These are phyloP conservation scores for Apodemia zela DNA, from an alignment of 2,888 invertebrate genomes.

Conservation along the genomic window DNA sequence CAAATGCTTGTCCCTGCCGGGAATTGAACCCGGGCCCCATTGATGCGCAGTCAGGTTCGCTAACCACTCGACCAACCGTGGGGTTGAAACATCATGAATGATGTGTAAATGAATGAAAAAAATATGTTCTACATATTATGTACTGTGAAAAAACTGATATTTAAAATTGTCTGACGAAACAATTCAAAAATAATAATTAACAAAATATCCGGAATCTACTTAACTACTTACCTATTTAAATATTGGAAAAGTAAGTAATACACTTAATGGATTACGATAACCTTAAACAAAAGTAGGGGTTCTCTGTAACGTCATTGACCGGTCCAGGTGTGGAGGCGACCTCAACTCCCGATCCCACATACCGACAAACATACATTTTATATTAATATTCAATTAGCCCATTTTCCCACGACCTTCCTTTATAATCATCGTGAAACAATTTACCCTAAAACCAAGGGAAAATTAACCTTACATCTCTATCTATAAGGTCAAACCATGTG, in stretches of 20 bases:
- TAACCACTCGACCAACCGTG: too few relatives aligned
- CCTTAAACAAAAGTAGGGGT: background rate
- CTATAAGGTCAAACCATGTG: background rate
- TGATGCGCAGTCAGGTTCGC: too few relatives aligned
- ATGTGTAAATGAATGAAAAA: too few relatives aligned
- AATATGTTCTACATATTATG: too few relatives aligned
- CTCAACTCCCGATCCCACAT: constrained; percentile 43
- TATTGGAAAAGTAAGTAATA: background rate
- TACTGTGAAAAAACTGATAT: too few relatives aligned
- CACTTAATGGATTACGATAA: background rate
- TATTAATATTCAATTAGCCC: constrained; percentile 71
- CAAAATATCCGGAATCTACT: too few relatives aligned
- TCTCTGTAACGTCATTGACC: constrained; percentile 28
- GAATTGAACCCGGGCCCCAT: too few relatives aligned
- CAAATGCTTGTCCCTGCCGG: too few relatives aligned
- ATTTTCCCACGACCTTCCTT: constrained; percentile 65
- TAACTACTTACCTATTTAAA: background rate
- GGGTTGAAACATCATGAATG: too few relatives aligned
- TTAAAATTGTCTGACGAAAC: too few relatives aligned
- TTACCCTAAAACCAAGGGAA: constrained; percentile 17
- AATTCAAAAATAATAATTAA: too few relatives aligned
- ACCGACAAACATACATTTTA: constrained; percentile 50
- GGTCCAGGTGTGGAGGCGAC: constrained; percentile 60
- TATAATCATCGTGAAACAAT: constrained; percentile 31
- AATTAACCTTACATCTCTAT: constrained; percentile 16